These are phyloP conservation scores for Sceliomorpha sp. DNA, from an alignment of 2,888 invertebrate species.

Conservation along the genomic window DNA sequence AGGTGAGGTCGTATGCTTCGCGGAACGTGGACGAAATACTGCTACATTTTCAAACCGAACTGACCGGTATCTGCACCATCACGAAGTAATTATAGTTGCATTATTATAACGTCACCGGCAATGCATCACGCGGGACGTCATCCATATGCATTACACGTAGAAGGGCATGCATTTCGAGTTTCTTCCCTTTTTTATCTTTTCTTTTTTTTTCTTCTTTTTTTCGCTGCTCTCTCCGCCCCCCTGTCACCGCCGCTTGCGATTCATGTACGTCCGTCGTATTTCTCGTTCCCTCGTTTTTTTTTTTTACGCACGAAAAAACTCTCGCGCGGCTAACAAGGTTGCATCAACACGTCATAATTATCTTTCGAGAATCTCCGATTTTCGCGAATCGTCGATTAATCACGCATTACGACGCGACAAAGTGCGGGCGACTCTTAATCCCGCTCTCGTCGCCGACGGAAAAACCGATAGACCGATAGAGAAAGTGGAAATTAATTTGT, in stretches of 20 bases:
- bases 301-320: conserved; percentile 7
- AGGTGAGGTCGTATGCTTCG: conserved; percentile 11
- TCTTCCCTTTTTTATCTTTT: conserved; percentile 9
- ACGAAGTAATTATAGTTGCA: conserved; percentile 72
- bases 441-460: too few relatives aligned
- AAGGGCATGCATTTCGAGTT: conserved; percentile 49
- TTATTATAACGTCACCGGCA: conserved; percentile 75
- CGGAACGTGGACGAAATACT: background rate
- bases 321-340: background rate
- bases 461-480: too few relatives aligned
- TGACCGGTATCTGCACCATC: conserved; percentile 33
- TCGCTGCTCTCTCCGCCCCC: conserved; percentile 23
- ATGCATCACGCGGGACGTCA: conserved; percentile 66
- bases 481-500: too few relatives aligned
- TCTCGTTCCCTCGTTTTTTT: conserved; percentile 9
- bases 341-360: conserved; percentile 1
- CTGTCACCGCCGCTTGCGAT: conserved; percentile 46
- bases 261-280: too few relatives aligned
- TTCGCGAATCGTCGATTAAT: conserved; percentile 14
- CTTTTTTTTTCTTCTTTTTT: conserved; percentile 11
- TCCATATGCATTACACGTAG: conserved; percentile 66
- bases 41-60: conserved; percentile 12
- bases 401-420: conserved; percentile 8
- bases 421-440: conserved; percentile 7
- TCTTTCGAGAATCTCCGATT: background rate